phyloP scores from a whole-genome alignment of 1,140 invertebrate genomes.

The Archivesica marissinica region DNA sequence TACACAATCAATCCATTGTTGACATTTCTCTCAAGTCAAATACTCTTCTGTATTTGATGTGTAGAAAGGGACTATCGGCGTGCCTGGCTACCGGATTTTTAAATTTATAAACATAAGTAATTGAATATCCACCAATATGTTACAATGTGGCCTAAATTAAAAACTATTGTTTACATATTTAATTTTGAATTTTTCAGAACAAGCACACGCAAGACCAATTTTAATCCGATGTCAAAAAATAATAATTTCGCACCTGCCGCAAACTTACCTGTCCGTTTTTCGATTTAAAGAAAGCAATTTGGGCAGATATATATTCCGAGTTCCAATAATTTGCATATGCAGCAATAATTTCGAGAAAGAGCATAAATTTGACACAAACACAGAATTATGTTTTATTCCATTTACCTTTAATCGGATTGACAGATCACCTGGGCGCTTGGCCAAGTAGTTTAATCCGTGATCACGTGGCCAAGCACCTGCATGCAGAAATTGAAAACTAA shows the following conservation, averaged over 20 bases:
- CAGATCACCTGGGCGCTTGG: constrained; percentile 26
- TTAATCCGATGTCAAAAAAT: background rate
- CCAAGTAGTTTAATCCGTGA: background rate
- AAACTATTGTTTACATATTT: constrained; percentile 8
- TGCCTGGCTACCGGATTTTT: constrained; percentile 30
- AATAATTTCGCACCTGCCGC: background rate
- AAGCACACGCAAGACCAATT: background rate
- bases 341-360: background rate
- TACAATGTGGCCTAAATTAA: background rate
- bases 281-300: too few species aligned
- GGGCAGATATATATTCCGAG: too few species aligned
- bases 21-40: constrained; percentile 7
- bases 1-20: constrained; percentile 10
- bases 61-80: constrained; percentile 19
- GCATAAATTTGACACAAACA: background rate
- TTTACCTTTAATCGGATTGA: constrained; percentile 21
- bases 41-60: constrained; percentile 12
- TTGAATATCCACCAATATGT: too few species aligned
- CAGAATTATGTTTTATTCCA: constrained; percentile 5
- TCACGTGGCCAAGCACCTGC: constrained; percentile 1
- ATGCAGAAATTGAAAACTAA: background rate
- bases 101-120: background rate
- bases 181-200: background rate
- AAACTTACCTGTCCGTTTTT: constrained; percentile 1
- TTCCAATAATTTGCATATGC: too few species aligned